Conservation (phyloP, 2,113 vertebrate genomes). For the Brachyhypopomus occidentalis region DNA sequence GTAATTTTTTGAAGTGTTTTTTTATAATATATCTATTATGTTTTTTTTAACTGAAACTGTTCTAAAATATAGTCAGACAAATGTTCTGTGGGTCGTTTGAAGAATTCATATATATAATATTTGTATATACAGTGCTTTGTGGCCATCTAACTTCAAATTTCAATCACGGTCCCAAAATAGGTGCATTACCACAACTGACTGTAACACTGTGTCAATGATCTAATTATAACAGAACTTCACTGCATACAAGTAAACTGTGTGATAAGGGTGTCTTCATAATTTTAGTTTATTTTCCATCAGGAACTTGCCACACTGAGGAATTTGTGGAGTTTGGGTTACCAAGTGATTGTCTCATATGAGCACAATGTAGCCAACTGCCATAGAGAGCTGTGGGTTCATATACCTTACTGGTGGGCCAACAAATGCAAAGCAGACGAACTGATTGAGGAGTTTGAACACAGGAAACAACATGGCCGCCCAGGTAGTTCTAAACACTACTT, state of each 20-base stretch:
- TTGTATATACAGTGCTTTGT: too few relatives aligned
- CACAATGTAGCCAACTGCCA: constrained; percentile 61
- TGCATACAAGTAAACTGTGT: too few relatives aligned
- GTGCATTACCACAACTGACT: neutral
- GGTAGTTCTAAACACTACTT: constrained; percentile 61
- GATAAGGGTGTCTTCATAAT: neutral
- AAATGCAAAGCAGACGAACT: constrained; percentile 75
- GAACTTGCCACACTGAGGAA: constrained; percentile 69
- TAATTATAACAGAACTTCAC: neutral
- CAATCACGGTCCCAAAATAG: too few relatives aligned
- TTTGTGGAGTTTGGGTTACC: constrained; percentile 70
- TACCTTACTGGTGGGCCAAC: constrained; percentile 82
- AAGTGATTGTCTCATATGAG: constrained; percentile 77
- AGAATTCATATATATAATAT: too few relatives aligned
- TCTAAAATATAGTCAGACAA: too few relatives aligned
- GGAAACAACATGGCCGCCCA: constrained; percentile 72
- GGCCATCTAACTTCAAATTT: too few relatives aligned
- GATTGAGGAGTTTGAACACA: constrained; percentile 73
- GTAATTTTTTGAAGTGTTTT: too few relatives aligned
- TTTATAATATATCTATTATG: too few relatives aligned
- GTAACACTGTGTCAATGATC: neutral
- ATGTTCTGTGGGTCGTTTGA: too few relatives aligned
- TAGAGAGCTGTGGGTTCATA: constrained; percentile 73
- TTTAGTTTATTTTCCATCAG: constrained; percentile 54
- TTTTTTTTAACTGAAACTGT: too few relatives aligned